These are phyloP conservation scores for Ophthalmolycus amberensis DNA, from an alignment of 2,113 vertebrate genomes.

Conservation along the genomic window DNA sequence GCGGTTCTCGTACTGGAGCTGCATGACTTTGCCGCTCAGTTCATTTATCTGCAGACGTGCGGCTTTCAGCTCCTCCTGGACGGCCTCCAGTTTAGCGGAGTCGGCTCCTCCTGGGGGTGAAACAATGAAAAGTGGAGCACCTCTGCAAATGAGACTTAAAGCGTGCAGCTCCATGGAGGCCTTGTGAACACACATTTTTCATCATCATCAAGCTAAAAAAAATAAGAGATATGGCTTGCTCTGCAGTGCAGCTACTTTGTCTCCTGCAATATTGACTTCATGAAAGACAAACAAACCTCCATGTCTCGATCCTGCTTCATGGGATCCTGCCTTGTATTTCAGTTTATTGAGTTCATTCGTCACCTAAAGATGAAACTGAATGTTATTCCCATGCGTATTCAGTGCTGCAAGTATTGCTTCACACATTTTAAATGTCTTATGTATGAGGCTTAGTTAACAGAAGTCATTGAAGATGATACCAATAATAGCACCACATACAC, in stretches of 20 bases:
- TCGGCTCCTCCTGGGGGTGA: conserved; percentile 77
- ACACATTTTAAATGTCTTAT: neutral
- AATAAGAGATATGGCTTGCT: neutral
- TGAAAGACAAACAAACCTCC: conserved; percentile 66
- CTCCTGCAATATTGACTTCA: neutral
- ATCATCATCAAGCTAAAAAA: neutral
- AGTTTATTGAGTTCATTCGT: conserved; percentile 95
- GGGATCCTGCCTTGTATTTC: conserved; percentile 93
- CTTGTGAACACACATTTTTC: conserved; percentile 13
- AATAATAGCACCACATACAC: conserved; percentile 20
- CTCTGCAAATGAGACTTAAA: conserved; percentile 41
- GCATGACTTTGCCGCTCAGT: conserved; percentile 98
- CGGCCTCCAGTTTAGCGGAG: conserved; percentile 88
- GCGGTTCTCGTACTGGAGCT: conserved; percentile 98
- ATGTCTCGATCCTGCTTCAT: conserved; percentile 81
- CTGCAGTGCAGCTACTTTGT: neutral
- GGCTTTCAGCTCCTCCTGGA: conserved; percentile 96
- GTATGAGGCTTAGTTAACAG: neutral
- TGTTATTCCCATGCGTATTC: conserved; percentile 17
- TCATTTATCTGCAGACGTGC: conserved; percentile 97
- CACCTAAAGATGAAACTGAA: conserved; percentile 74
- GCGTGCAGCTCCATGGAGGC: conserved; percentile 7
- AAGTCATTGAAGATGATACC: conserved; percentile 11
- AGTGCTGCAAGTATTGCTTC: neutral
- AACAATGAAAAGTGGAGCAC: conserved; percentile 53